Evolutionary conservation across 2,113 vertebrate genomes (phyloP).

Genomic region (Siphamia tubifer): DNA sequence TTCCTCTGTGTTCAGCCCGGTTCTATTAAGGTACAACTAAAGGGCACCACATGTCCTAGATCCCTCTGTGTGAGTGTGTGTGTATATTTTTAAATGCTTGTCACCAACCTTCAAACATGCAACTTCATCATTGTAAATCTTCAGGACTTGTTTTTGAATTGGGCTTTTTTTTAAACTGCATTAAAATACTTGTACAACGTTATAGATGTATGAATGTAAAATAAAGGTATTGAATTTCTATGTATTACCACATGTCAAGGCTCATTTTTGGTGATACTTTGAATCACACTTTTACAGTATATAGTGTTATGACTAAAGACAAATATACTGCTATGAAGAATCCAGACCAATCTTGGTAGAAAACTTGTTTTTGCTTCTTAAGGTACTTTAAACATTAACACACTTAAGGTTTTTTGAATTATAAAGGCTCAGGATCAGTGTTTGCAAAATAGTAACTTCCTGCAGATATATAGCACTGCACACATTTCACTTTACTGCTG

Average conservation of each 20-base stretch:
- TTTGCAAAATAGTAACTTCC: neutral
- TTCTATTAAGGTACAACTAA: slow-evolving; percentile 77
- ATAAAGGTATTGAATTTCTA: slow-evolving; percentile 90
- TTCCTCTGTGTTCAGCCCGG: slow-evolving; percentile 66
- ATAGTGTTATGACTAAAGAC: no score
- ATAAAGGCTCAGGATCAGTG: no score
- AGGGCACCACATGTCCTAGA: slow-evolving; percentile 69
- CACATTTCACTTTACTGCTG: no score
- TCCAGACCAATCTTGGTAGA: neutral
- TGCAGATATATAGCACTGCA: neutral
- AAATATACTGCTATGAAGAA: no score
- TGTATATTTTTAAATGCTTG: slow-evolving; percentile 70
- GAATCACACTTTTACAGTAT: no score
- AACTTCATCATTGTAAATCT: slow-evolving; percentile 76
- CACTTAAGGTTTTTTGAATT: neutral
- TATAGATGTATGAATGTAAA: slow-evolving; percentile 99
- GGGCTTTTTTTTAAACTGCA: slow-evolving; percentile 86
- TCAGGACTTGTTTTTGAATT: slow-evolving; percentile 90
- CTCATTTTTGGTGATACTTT: neutral
- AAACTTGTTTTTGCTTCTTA: neutral
- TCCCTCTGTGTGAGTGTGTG: slow-evolving; percentile 39
- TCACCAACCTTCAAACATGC: slow-evolving; percentile 68
- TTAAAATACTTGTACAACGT: slow-evolving; percentile 91
- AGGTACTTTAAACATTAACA: neutral
- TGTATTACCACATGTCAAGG: slow-evolving; percentile 56